Evolutionary conservation across 2,797 vertebrate species (phyloP), one percentile per base, ranked within the genome.

Genomic region (Characodon lateralis): DNA sequence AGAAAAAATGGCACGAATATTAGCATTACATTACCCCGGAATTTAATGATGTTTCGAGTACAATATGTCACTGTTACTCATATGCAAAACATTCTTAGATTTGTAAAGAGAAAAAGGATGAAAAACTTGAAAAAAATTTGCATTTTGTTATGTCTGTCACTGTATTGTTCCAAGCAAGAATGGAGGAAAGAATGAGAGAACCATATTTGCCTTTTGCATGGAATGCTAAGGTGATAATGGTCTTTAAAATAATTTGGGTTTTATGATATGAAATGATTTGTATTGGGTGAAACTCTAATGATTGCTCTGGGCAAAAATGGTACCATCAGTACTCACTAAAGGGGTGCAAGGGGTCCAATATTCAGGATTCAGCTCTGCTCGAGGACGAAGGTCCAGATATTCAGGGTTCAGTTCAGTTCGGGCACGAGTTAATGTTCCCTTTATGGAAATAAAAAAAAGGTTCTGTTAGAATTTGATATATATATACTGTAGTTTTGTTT

Each of bases 321-420:
- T 80, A 87, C 84, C 76, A 74, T 77, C 56, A 20, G 93, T 96
- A 96, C 96, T 96, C 94, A 96, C 96, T 93, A 96, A 94, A 88
- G 96, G 96, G 84, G 96, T 96, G 94, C 96, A 96, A 87, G 96
- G 96, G 84, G 95, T 96, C 96, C 96, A 96, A 91, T 96, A 96
- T 85, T 96, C 96, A 28, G 96, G 95, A 90, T 96, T 96, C 91
- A 96, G 94, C 90, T 96, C 95, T 13, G 95, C 92, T 87, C 95
- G 89, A 35, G 96, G 95, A 91, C 95, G 95, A 73, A 96, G 95
- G 91, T 96, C 95, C 95, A 96, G 93, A 94, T 96, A 96, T 89
- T 96, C 96, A 41, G 96, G 96, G 88, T 96, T 96, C 89, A 96
- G 95, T 94, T 96, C 96, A 70, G 95, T 96, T 92, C 95, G 93